phyloP scores from a whole-genome alignment of 1,140 invertebrate species.

The Leptinotarsa undecemlineata region DNA sequence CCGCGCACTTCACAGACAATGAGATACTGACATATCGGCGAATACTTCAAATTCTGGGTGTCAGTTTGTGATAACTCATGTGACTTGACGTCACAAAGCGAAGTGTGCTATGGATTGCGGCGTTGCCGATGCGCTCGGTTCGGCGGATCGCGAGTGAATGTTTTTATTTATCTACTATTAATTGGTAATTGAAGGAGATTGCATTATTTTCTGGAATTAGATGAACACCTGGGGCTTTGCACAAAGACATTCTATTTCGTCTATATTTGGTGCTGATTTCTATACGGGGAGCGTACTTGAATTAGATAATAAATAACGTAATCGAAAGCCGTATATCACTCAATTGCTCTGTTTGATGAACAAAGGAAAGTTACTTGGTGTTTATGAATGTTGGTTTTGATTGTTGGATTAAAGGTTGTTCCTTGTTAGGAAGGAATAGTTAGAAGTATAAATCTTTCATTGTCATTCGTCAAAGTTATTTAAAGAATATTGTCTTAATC shows the following conservation, averaged over 20 bases:
- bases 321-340: too few relatives aligned
- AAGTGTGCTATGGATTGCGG: constrained; percentile 19
- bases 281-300: background rate
- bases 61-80: constrained; percentile 26
- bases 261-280: background rate
- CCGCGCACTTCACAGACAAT: constrained; percentile 11
- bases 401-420: too few relatives aligned
- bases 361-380: too few relatives aligned
- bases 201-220: constrained; percentile 2
- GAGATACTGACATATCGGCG: constrained; percentile 26
- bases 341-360: too few relatives aligned
- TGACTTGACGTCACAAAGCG: constrained; percentile 28
- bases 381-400: too few relatives aligned
- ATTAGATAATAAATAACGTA: background rate
- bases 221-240: background rate
- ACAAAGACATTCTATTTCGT: constrained; percentile 6
- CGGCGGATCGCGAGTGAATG: background rate
- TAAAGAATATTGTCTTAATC: too few relatives aligned
- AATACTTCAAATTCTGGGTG: constrained; percentile 23
- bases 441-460: too few relatives aligned
- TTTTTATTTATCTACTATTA: background rate
- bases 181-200: background rate
- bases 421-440: too few relatives aligned
- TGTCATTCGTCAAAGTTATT: too few relatives aligned
- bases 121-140: background rate